phyloP scores from a whole-genome alignment of 2,888 invertebrate genomes.

The Folsomia manolachei region DNA sequence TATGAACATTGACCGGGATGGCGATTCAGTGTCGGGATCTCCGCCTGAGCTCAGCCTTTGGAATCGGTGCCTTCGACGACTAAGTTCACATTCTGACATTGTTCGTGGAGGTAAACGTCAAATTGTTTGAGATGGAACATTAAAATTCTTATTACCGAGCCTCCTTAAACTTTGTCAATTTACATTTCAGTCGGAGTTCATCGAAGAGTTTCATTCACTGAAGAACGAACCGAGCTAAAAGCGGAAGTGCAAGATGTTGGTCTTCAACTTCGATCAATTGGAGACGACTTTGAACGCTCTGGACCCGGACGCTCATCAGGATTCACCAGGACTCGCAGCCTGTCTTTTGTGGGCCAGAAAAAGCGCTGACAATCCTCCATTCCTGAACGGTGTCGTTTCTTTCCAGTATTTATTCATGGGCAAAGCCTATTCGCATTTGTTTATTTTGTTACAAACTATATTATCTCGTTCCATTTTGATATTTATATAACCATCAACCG shows the following conservation, averaged over 20 bases:
- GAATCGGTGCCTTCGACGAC: not conserved
- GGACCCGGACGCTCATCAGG: too few species aligned
- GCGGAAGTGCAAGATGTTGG: not conserved
- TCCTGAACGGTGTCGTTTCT: too few species aligned
- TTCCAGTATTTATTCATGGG: too few species aligned
- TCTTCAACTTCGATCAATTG: slow-evolving; percentile 27
- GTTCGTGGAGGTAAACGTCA: not conserved
- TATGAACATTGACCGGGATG: not conserved
- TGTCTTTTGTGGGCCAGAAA: slow-evolving; percentile 25
- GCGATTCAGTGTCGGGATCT: not conserved
- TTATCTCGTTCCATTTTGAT: too few species aligned
- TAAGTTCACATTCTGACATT: not conserved
- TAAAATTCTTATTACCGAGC: not conserved
- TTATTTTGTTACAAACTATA: too few species aligned
- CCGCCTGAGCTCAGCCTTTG: not conserved
- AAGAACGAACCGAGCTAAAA: not conserved
- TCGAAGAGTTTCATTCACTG: not conserved
- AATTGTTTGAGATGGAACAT: too few species aligned
- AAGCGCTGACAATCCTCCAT: not conserved
- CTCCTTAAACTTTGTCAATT: not conserved
- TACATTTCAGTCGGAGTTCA: not conserved
- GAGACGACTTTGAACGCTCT: slow-evolving; percentile 24
- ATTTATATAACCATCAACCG: too few species aligned
- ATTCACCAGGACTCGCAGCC: slow-evolving; percentile 22
- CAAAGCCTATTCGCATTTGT: too few species aligned